phyloP scores from a whole-genome alignment of 2,888 invertebrate species.

The Schizaphis graminum region DNA sequence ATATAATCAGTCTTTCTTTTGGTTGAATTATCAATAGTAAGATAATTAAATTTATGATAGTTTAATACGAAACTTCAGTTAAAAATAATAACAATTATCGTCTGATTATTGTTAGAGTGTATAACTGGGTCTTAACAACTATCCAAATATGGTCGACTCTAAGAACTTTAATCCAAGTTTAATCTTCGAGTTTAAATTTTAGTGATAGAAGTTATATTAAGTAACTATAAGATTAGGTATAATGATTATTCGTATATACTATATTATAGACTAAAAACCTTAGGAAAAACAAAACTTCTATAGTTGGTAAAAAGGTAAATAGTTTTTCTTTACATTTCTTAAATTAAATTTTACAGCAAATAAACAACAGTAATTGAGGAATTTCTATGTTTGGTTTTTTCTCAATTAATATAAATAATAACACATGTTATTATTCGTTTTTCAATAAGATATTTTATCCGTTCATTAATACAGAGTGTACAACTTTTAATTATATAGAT shows the following conservation, averaged over 20 bases:
- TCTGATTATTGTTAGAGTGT: not conserved
- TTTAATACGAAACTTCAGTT: not conserved
- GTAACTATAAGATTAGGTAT: not conserved
- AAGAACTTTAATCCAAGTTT: not conserved
- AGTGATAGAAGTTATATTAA: not conserved
- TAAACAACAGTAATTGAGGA: not conserved
- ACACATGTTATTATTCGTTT: not conserved
- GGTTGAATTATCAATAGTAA: not conserved
- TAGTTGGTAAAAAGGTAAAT: not conserved
- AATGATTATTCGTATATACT: not conserved
- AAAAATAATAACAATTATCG: not conserved
- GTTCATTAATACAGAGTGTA: not conserved
- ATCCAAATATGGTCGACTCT: not conserved
- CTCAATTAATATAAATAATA: not conserved
- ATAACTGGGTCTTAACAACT: not conserved
- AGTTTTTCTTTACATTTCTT: not conserved
- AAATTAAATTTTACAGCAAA: not conserved
- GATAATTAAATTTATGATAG: not conserved
- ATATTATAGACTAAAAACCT: not conserved
- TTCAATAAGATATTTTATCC: not conserved
- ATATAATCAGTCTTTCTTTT: not conserved
- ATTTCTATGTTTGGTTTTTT: not conserved
- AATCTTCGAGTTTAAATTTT: not conserved
- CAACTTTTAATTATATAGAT: not conserved
- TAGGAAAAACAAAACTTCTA: not conserved